Percentiles rank a stretch among this genome's conserved stretches.
phyloP scores from a whole-genome alignment of 2,113 vertebrate species.

The Myotis davidii region DNA sequence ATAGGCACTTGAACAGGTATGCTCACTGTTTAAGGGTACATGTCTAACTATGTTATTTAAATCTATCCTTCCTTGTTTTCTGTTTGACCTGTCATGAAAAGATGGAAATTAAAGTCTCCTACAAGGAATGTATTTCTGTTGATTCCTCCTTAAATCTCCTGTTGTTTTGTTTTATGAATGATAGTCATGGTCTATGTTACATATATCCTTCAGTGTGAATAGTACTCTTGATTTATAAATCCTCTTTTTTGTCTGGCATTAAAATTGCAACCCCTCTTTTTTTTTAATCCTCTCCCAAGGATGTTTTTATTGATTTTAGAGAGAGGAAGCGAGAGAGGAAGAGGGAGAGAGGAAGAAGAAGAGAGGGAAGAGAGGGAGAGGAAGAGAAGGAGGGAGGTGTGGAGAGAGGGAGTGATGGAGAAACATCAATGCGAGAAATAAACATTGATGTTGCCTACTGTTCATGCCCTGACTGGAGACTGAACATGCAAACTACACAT shows the following conservation, averaged over 20 bases:
- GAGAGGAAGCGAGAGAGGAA: no score
- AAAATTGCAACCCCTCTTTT: not conserved
- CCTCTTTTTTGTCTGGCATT: not conserved
- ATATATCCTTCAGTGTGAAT: not conserved
- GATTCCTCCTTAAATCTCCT: not conserved
- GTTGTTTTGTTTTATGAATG: not conserved
- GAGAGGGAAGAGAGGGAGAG: no score
- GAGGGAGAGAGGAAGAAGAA: no score
- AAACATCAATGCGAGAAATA: no score
- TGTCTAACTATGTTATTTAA: not conserved
- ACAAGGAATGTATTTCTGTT: not conserved
- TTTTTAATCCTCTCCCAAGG: not conserved
- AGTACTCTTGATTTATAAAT: not conserved
- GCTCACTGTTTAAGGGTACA: not conserved
- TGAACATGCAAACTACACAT: no score
- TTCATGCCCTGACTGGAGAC: no score
- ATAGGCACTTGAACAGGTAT: not conserved
- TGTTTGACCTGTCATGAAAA: not conserved
- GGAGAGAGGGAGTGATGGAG: no score
- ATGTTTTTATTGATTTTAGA: no score
- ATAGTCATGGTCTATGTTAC: not conserved
- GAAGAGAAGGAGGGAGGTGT: no score
- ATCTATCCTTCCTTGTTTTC: slow-evolving; percentile 1
- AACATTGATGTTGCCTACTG: no score
- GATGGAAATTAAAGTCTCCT: not conserved